A percentile compares a stretch with the other conserved stretches of the same genome.
phyloP scores from a whole-genome alignment of 2,888 invertebrate species.

The Caenorhabditis sp. region DNA sequence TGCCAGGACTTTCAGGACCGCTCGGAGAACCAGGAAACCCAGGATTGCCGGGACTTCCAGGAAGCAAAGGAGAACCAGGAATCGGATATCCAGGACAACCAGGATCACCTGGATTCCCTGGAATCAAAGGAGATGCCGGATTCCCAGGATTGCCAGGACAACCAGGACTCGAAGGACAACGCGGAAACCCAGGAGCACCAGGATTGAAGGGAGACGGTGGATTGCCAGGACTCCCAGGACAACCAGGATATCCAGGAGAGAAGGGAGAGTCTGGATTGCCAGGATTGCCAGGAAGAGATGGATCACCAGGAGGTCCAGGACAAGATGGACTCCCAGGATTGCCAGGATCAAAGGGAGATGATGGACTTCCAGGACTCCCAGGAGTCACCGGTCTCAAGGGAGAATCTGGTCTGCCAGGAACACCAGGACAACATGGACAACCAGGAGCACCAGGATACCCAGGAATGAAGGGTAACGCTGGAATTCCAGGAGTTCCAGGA shows the following conservation, averaged over 20 bases:
- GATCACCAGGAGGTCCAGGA: slow-evolving; percentile 55
- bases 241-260: slow-evolving; percentile 64
- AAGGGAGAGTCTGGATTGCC: slow-evolving; percentile 62
- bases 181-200: slow-evolving; percentile 54
- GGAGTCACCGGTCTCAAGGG: slow-evolving; percentile 72
- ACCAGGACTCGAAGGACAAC: slow-evolving; percentile 56
- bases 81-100: slow-evolving; percentile 48
- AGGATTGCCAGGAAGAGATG: slow-evolving; percentile 64
- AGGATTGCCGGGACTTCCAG: slow-evolving; percentile 78
- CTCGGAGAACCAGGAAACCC: slow-evolving; percentile 74
- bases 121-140: slow-evolving; percentile 65
- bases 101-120: slow-evolving; percentile 75
- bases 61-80: slow-evolving; percentile 56
- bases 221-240: slow-evolving; percentile 48
- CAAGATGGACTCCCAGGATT: slow-evolving; percentile 72
- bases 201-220: slow-evolving; percentile 54
- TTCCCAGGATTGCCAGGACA: slow-evolving; percentile 50
- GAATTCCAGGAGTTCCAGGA: slow-evolving; percentile 69
- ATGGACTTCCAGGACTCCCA: slow-evolving; percentile 70
- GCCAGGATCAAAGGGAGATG: slow-evolving; percentile 75
- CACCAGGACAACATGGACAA: slow-evolving; percentile 81
- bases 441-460: slow-evolving; percentile 75
- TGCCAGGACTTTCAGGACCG: slow-evolving; percentile 64
- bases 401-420: slow-evolving; percentile 75
- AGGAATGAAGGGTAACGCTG: slow-evolving; percentile 65